Evolutionary conservation across 1,140 invertebrate genomes (phyloP).

Genomic region (Panonychus citri): DNA sequence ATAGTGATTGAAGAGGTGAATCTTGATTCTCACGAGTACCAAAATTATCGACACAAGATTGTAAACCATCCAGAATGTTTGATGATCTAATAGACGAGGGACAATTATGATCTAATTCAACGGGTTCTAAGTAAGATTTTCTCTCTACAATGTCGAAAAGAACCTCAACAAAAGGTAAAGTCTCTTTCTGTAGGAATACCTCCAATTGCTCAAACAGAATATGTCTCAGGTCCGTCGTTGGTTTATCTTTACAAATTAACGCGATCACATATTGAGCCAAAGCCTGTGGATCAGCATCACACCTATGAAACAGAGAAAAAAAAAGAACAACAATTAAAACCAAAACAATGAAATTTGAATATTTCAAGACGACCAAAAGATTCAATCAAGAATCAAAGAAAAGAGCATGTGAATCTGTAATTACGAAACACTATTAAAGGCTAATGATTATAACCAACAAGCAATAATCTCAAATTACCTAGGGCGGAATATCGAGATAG

Average conservation of each 20-base stretch:
- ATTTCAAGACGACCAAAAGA: too few species aligned
- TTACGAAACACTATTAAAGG: too few species aligned
- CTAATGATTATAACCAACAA: too few species aligned
- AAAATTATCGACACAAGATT: not conserved
- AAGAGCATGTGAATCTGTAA: too few species aligned
- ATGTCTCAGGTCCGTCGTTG: constrained; percentile 53
- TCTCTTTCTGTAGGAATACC: constrained; percentile 80
- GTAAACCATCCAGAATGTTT: not conserved
- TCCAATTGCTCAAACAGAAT: constrained; percentile 80
- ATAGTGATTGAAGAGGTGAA: not conserved
- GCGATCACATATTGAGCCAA: constrained; percentile 89
- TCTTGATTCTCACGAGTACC: not conserved
- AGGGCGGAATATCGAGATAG: too few species aligned
- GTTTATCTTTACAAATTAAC: constrained; percentile 82
- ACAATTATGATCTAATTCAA: not conserved
- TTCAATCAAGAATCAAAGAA: too few species aligned
- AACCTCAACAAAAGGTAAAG: constrained; percentile 65
- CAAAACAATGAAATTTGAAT: too few species aligned
- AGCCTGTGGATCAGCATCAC: constrained; percentile 87
- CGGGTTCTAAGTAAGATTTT: constrained; percentile 40
- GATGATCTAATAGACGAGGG: not conserved
- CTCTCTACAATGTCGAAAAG: constrained; percentile 59
- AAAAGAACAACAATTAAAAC: too few species aligned
- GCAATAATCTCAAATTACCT: too few species aligned
- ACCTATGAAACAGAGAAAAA: constrained; percentile 30